A percentile compares a stretch with the other conserved stretches of the same genome.
Evolutionary conservation across 2,888 invertebrate species (phyloP).

Genomic region (Dasypolia templi): DNA sequence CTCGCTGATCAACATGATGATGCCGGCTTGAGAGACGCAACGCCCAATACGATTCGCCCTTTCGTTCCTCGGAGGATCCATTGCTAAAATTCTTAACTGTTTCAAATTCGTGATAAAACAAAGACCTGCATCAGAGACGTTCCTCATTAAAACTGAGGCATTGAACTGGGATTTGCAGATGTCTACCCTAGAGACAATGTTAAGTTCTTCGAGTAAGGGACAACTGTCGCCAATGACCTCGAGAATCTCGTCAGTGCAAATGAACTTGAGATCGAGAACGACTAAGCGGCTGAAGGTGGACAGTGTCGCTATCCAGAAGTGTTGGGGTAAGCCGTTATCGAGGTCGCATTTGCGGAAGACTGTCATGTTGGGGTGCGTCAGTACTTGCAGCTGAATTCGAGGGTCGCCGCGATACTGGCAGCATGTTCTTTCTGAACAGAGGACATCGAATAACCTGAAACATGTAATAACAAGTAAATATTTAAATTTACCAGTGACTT

Average conservation of each 20-base stretch:
- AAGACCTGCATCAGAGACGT: conserved; percentile 87
- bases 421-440: conserved; percentile 87
- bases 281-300: conserved; percentile 82
- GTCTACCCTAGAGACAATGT: conserved; percentile 88
- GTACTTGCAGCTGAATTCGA: conserved; percentile 83
- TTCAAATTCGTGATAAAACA: conserved; percentile 82
- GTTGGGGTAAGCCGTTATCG: conserved; percentile 84
- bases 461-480: conserved; percentile 60
- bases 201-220: conserved; percentile 84
- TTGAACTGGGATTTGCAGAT: conserved; percentile 87
- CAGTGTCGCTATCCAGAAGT: conserved; percentile 84
- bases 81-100: conserved; percentile 82
- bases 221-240: conserved; percentile 83
- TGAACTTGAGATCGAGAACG: conserved; percentile 87
- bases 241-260: conserved; percentile 89
- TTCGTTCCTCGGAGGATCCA: conserved; percentile 88
- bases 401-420: conserved; percentile 85
- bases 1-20: conserved; percentile 82
- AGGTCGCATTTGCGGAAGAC: conserved; percentile 87
- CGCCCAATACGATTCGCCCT: conserved; percentile 83
- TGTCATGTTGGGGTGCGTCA: conserved; percentile 86
- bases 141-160: conserved; percentile 86
- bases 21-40: conserved; percentile 86
- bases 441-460: conserved; percentile 89
- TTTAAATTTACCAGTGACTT: conserved; percentile 20